Conservation (phyloP, 2,797 vertebrate genomes). For the Hafferia zeledoni region DNA sequence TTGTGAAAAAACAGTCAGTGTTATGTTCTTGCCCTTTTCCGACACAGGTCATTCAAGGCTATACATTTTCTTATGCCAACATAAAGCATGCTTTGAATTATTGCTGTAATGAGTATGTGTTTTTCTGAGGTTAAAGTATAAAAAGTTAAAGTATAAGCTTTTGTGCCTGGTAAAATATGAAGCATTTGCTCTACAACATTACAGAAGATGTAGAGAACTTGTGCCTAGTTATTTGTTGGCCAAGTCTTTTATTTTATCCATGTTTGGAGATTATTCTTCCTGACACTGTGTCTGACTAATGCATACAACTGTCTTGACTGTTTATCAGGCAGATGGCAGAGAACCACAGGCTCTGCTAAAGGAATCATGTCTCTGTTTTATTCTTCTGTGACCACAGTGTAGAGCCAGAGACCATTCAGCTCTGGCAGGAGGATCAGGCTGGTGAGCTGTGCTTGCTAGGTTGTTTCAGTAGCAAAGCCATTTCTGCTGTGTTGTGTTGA, state of each 20-base stretch:
- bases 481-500: neutral
- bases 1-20: neutral
- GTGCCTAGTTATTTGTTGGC: neutral
- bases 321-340: neutral
- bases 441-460: neutral
- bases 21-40: neutral
- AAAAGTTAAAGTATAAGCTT: neutral
- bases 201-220: neutral
- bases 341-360: neutral
- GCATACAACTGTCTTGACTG: neutral
- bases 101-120: neutral
- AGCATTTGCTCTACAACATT: neutral
- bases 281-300: neutral
- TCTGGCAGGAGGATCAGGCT: neutral
- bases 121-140: neutral
- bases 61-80: neutral
- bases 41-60: neutral
- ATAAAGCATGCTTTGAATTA: neutral
- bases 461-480: neutral
- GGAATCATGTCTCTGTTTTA: neutral
- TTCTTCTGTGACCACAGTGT: neutral
- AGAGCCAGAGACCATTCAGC: neutral
- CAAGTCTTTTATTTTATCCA: neutral
- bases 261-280: neutral
- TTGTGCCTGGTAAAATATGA: neutral